Evolutionary conservation across 2,888 invertebrate genomes (phyloP).

Genomic region (Drosophila phalerata): DNA sequence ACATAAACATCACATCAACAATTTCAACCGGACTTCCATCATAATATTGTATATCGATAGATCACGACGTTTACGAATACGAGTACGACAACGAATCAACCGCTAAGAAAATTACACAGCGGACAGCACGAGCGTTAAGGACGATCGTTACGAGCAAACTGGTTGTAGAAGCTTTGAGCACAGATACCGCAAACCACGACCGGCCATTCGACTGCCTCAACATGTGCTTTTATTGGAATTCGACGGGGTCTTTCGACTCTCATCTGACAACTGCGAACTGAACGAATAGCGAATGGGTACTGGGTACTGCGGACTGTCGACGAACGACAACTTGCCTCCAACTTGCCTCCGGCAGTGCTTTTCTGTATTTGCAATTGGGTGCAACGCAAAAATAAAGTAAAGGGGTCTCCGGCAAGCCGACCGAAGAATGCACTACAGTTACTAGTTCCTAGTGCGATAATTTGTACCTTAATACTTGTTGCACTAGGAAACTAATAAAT

Average conservation of each 20-base stretch:
- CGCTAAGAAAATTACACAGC: conserved; percentile 17
- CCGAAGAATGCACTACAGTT: conserved; percentile 31
- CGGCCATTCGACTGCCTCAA: conserved; percentile 39
- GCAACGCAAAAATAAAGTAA: conserved; percentile 47
- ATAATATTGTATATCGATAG: not conserved
- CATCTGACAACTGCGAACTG: conserved; percentile 8
- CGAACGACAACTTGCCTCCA: conserved; percentile 22
- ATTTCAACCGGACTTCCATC: not conserved
- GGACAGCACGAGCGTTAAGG: conserved; percentile 51
- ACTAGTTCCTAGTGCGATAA: not conserved
- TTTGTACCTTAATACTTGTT: no score
- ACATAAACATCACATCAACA: conserved; percentile 14
- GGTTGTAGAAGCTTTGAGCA: conserved; percentile 51
- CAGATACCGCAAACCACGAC: conserved; percentile 36
- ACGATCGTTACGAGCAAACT: conserved; percentile 75
- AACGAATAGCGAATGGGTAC: conserved; percentile 10
- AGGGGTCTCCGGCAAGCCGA: conserved; percentile 4
- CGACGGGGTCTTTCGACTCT: conserved; percentile 13
- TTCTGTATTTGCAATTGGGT: conserved; percentile 61
- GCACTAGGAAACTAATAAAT: no score
- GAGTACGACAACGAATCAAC: conserved; percentile 2
- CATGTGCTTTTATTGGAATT: conserved; percentile 61
- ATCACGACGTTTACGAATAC: conserved; percentile 3
- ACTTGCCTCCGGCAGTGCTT: conserved; percentile 31
- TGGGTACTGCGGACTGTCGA: conserved; percentile 5